Conservation (phyloP, 2,113 vertebrate species). For the Hipposideros armiger region DNA sequence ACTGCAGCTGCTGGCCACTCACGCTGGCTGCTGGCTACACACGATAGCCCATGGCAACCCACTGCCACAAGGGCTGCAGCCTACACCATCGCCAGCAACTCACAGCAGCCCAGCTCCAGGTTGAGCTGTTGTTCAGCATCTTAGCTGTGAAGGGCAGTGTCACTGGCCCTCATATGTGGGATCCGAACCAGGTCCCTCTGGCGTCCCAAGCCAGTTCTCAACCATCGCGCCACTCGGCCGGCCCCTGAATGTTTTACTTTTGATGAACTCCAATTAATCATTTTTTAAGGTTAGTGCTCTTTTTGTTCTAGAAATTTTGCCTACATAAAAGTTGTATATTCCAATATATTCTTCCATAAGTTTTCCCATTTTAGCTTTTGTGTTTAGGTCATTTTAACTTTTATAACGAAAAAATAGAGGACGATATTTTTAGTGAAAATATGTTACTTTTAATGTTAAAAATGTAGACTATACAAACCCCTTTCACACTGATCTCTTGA, state of each 20-base stretch:
- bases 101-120: too few relatives aligned
- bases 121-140: too few relatives aligned
- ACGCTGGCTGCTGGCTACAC: too few relatives aligned
- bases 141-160: too few relatives aligned
- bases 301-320: background rate
- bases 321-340: background rate
- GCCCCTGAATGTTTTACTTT: background rate
- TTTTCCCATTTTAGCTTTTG: slow-evolving; percentile 48
- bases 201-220: too few relatives aligned
- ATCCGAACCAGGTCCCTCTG: too few relatives aligned
- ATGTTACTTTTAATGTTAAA: background rate
- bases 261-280: background rate
- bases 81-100: too few relatives aligned
- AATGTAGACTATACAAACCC: background rate
- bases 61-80: too few relatives aligned
- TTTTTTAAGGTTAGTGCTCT: background rate
- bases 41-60: too few relatives aligned
- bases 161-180: too few relatives aligned
- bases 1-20: too few relatives aligned
- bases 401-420: background rate
- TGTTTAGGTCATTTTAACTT: background rate
- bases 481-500: background rate
- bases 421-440: slow-evolving; percentile 2
- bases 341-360: background rate
- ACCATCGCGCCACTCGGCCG: too few relatives aligned